A percentile compares a stretch with the other conserved stretches of the same genome.
phyloP scores from a whole-genome alignment of 2,797 vertebrate genomes.

The Muscicapa comitata region DNA sequence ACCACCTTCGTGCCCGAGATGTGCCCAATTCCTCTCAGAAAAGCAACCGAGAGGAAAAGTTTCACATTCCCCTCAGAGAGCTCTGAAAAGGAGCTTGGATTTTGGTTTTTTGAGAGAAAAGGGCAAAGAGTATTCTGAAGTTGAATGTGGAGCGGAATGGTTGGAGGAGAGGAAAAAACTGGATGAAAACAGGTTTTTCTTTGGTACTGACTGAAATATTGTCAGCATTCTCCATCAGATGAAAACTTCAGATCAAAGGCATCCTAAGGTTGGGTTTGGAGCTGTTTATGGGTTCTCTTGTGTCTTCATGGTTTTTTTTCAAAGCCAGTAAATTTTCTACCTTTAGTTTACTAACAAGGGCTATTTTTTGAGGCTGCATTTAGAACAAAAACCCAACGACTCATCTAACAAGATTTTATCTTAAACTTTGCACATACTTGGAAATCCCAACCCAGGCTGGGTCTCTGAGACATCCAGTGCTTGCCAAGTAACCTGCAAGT shows the following conservation, averaged over 20 bases:
- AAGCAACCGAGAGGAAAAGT: background rate
- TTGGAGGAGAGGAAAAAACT: background rate
- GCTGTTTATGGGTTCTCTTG: background rate
- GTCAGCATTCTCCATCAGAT: background rate
- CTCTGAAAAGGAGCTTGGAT: background rate
- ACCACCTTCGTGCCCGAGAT: background rate
- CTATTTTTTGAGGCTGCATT: conserved; percentile 48
- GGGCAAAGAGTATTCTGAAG: background rate
- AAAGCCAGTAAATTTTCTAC: background rate
- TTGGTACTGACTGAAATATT: background rate
- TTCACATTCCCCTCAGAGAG: background rate
- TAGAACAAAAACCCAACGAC: background rate
- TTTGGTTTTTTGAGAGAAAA: background rate
- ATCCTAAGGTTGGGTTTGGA: background rate
- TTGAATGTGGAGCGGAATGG: background rate
- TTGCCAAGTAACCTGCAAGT: background rate
- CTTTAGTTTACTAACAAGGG: conserved; percentile 44
- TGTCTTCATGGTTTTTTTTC: background rate
- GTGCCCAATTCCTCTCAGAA: background rate
- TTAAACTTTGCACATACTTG: conserved; percentile 32
- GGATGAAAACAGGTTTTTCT: background rate
- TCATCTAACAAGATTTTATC: conserved; percentile 14
- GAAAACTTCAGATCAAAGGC: background rate
- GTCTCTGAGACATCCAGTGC: conserved; percentile 4
- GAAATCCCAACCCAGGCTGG: conserved; percentile 31